A percentile compares a stretch with the other conserved stretches of the same genome.
These are phyloP conservation scores for Perizoma affinitatum DNA, from an alignment of 2,888 invertebrate species.

Conservation along the genomic window DNA sequence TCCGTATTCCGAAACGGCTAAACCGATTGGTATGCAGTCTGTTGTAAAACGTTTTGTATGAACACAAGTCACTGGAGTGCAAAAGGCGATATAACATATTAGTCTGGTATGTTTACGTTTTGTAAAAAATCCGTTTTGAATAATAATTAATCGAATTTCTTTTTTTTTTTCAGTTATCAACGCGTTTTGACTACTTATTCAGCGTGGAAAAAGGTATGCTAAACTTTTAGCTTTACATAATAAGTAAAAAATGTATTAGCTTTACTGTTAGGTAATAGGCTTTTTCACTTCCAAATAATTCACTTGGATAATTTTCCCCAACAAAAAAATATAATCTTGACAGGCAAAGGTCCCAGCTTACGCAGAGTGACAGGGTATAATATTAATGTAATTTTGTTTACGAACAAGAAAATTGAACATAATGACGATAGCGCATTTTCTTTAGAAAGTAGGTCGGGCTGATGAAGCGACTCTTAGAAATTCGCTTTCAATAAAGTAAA, in stretches of 20 bases:
- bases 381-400: constrained; percentile 40
- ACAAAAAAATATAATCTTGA: constrained; percentile 1
- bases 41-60: no score
- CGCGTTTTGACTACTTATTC: neutral
- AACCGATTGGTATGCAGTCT: no score
- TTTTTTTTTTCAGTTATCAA: constrained; percentile 16
- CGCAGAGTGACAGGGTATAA: constrained; percentile 29
- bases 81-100: no score
- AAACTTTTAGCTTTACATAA: neutral
- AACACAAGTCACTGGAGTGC: no score
- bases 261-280: no score
- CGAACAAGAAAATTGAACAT: constrained; percentile 46
- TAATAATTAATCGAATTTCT: neutral
- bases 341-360: constrained; percentile 26
- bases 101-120: no score
- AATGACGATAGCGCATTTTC: constrained; percentile 59
- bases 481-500: constrained; percentile 54
- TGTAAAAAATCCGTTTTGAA: no score
- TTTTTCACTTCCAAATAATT: no score
- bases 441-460: constrained; percentile 63
- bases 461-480: constrained; percentile 60
- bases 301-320: no score
- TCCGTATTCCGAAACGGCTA: no score
- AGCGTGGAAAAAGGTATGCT: constrained; percentile 11
- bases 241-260: no score